phyloP scores from a whole-genome alignment of 2,888 invertebrate genomes.

The Orthosia gracilis region DNA sequence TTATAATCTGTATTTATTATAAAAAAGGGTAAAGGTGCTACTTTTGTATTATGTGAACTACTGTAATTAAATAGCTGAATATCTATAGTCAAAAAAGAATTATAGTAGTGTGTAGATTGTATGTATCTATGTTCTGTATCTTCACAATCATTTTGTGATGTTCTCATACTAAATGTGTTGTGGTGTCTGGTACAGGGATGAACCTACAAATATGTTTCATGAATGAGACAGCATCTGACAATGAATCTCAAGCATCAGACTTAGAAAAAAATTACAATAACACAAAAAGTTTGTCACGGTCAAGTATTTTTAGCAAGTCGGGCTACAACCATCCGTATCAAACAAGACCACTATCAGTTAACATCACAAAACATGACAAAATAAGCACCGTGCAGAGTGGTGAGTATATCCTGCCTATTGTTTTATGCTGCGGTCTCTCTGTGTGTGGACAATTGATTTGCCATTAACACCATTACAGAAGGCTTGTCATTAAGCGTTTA shows the following conservation, averaged over 20 bases:
- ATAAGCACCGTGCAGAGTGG: slow-evolving; percentile 83
- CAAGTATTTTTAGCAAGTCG: slow-evolving; percentile 86
- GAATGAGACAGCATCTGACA: slow-evolving; percentile 97
- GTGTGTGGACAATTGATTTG: slow-evolving; percentile 61
- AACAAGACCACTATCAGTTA: slow-evolving; percentile 87
- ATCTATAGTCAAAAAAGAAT: not conserved
- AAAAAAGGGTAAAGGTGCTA: not conserved
- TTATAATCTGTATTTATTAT: slow-evolving; percentile 28
- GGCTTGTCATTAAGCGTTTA: slow-evolving; percentile 42
- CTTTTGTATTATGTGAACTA: not conserved
- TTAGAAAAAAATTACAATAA: slow-evolving; percentile 90
- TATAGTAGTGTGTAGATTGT: slow-evolving; percentile 38
- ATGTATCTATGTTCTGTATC: slow-evolving; percentile 30
- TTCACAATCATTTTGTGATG: slow-evolving; percentile 71
- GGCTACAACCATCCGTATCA: slow-evolving; percentile 89
- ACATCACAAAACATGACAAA: slow-evolving; percentile 88
- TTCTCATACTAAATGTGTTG: slow-evolving; percentile 69
- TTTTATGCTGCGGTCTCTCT: slow-evolving; percentile 54
- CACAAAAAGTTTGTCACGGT: slow-evolving; percentile 84
- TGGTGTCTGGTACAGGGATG: slow-evolving; percentile 92
- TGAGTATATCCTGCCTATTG: slow-evolving; percentile 79
- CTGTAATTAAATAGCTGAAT: not conserved
- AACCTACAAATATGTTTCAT: slow-evolving; percentile 99
- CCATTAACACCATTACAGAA: slow-evolving; percentile 54
- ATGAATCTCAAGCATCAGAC: slow-evolving; percentile 95